phyloP scores from a whole-genome alignment of 2,888 invertebrate species.

The Melanostoma mellinum region DNA sequence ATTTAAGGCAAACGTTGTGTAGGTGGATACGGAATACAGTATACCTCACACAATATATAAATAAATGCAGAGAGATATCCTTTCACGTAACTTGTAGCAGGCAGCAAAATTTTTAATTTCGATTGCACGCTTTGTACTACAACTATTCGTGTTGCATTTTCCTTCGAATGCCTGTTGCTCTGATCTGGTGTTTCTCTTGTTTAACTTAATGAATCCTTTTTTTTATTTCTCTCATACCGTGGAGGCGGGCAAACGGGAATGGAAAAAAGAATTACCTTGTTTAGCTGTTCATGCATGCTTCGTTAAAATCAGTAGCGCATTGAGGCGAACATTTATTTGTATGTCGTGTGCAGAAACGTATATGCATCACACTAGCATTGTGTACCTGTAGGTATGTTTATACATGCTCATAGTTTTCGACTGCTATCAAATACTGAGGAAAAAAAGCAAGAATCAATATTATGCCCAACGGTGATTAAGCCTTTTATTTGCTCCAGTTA shows the following conservation, averaged over 20 bases:
- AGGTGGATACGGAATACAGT: neutral
- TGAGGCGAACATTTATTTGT: constrained; percentile 31
- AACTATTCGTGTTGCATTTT: constrained; percentile 19
- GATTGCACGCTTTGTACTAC: constrained; percentile 29
- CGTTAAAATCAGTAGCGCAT: neutral
- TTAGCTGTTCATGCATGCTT: constrained; percentile 23
- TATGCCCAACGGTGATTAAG: neutral
- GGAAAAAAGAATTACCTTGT: constrained; percentile 2
- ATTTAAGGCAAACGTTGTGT: neutral
- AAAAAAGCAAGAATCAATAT: neutral
- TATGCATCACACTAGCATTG: neutral
- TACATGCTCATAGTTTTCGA: too few relatives aligned
- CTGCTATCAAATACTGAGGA: neutral
- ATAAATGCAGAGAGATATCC: constrained; percentile 29
- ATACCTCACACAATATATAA: too few relatives aligned
- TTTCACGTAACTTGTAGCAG: constrained; percentile 1
- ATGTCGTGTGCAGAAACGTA: constrained; percentile 13
- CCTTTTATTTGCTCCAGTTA: neutral
- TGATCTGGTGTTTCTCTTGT: constrained; percentile 11
- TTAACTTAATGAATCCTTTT: constrained; percentile 29
- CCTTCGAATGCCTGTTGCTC: constrained; percentile 7
- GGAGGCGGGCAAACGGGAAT: neutral
- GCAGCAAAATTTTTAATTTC: constrained; percentile 49
- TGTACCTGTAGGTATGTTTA: neutral
- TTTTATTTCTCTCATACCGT: neutral